Conservation (phyloP, 2,888 invertebrate genomes). For the Stenoptilia bipunctidactyla region DNA sequence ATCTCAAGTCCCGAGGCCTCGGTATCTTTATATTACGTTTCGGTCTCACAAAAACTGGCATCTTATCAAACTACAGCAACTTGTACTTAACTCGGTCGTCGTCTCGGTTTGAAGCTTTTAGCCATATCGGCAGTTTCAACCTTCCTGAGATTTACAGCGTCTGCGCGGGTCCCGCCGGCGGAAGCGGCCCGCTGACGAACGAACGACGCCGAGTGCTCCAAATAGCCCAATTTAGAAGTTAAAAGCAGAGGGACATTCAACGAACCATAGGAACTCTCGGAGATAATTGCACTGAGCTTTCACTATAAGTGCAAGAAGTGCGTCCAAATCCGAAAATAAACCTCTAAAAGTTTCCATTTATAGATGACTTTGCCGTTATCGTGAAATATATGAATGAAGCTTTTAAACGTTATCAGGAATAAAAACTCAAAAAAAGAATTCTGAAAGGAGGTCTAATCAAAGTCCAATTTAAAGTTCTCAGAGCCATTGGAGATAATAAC, state of each 20-base stretch:
- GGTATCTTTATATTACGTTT: constrained; percentile 50
- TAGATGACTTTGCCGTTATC: not conserved
- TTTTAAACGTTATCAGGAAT: constrained; percentile 24
- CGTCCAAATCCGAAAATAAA: too few relatives aligned
- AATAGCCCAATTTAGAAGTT: constrained; percentile 42
- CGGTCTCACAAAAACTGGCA: constrained; percentile 58
- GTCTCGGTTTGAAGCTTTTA: constrained; percentile 63
- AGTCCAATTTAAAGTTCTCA: constrained; percentile 27
- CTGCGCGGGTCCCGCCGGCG: too few relatives aligned
- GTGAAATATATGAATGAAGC: constrained; percentile 9
- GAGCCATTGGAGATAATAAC: constrained; percentile 37
- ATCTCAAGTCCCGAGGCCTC: constrained; percentile 40
- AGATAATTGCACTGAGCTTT: constrained; percentile 29
- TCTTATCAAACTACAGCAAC: constrained; percentile 65
- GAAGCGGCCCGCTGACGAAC: constrained; percentile 30
- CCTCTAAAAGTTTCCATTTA: not conserved
- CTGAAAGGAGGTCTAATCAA: constrained; percentile 13
- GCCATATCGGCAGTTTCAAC: constrained; percentile 50
- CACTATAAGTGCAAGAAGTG: too few relatives aligned
- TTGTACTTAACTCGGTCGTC: constrained; percentile 58
- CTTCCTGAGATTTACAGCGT: constrained; percentile 46
- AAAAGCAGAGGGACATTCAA: constrained; percentile 36
- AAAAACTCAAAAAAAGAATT: not conserved
- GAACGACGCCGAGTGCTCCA: constrained; percentile 39
- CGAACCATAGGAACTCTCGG: constrained; percentile 26